A percentile compares a stretch with the other conserved stretches of the same genome.
Conservation (phyloP, 35 echinoderm and acorn worm genomes). For the Amphiura filiformis region DNA sequence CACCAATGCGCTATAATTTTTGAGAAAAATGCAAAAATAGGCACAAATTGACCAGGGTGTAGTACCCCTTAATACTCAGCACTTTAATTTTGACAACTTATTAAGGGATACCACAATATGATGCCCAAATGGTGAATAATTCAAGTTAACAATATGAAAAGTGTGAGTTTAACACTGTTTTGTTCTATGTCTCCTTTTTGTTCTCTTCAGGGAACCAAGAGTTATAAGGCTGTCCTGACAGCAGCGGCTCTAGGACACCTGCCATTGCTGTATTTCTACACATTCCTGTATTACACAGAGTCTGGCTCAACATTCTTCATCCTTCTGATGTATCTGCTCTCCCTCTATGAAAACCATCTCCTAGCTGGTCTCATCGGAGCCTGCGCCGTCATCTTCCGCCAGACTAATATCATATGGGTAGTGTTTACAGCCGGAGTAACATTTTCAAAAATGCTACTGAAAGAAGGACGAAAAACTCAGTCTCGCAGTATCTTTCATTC, state of each 20-base stretch:
- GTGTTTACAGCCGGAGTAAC: constrained; percentile 80
- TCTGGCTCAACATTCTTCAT: constrained; percentile 90
- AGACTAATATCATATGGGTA: constrained; percentile 97
- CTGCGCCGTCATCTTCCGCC: constrained; percentile 79
- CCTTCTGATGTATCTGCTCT: constrained; percentile 81
- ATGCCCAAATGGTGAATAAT: too few relatives aligned
- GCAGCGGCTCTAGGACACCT: constrained; percentile 63
- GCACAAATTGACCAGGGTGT: too few relatives aligned
- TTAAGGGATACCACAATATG: too few relatives aligned
- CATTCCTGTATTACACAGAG: constrained; percentile 97
- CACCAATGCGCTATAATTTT: too few relatives aligned
- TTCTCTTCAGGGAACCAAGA: constrained; percentile 40
- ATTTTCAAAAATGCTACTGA: constrained; percentile 55
- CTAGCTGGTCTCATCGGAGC: constrained; percentile 61
- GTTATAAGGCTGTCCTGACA: constrained; percentile 41
- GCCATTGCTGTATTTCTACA: constrained; percentile 87
- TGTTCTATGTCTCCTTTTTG: constrained; percentile 28
- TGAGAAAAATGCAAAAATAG: too few relatives aligned
- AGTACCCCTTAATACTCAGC: too few relatives aligned
- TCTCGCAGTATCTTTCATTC: constrained; percentile 35
- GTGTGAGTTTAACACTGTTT: too few relatives aligned
- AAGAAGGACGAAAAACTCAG: constrained; percentile 31
- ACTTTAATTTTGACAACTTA: too few relatives aligned
- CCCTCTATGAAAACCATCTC: constrained; percentile 72
- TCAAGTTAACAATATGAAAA: too few relatives aligned